phyloP scores from a whole-genome alignment of 2,888 invertebrate species.

The Hypolimnas misippus region DNA sequence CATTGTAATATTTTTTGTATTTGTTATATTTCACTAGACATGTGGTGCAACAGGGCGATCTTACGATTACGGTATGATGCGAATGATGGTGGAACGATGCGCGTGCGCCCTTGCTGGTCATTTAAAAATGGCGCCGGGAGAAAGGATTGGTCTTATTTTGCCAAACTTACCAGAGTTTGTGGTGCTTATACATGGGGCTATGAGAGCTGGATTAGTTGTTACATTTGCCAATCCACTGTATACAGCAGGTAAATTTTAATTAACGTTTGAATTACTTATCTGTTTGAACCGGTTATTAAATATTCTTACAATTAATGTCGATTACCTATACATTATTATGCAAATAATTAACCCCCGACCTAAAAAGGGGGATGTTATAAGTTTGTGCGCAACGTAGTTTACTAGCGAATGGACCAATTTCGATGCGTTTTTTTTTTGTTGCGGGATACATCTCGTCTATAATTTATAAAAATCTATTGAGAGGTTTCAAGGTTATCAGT shows the following conservation, averaged over 20 bases:
- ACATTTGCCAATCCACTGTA: slow-evolving; percentile 89
- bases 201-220: slow-evolving; percentile 86
- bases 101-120: slow-evolving; percentile 83
- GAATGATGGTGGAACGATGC: slow-evolving; percentile 83
- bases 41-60: slow-evolving; percentile 87
- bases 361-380: too few species aligned
- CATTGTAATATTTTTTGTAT: neutral
- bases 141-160: slow-evolving; percentile 86
- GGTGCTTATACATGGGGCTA: slow-evolving; percentile 86
- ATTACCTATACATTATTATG: too few species aligned
- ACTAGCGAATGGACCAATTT: too few species aligned
- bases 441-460: too few species aligned
- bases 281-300: too few species aligned
- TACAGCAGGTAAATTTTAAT: slow-evolving; percentile 81
- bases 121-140: slow-evolving; percentile 84
- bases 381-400: too few species aligned
- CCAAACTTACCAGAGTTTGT: slow-evolving; percentile 89
- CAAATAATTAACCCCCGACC: too few species aligned
- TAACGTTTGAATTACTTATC: too few species aligned
- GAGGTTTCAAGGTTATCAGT: too few species aligned
- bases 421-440: too few species aligned
- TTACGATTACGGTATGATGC: slow-evolving; percentile 86
- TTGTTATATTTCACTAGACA: slow-evolving; percentile 72
- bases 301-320: too few species aligned
- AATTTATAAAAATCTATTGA: too few species aligned